These are phyloP conservation scores for Popillia japonica DNA, from an alignment of 1,140 invertebrate species.

Conservation along the genomic window DNA sequence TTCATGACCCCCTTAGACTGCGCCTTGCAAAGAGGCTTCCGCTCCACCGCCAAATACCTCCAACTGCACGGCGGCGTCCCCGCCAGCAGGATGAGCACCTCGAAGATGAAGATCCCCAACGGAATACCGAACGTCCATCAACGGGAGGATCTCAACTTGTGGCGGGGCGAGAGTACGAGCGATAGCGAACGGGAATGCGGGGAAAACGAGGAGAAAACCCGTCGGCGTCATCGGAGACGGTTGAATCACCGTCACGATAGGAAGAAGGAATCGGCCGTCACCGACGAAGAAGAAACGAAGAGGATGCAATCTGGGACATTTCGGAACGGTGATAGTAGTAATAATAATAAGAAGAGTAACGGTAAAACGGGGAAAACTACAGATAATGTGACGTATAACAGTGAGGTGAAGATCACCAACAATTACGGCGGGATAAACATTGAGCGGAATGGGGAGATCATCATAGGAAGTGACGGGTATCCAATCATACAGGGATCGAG, in stretches of 20 bases:
- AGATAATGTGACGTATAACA: slow-evolving; percentile 37
- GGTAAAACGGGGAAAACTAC: slow-evolving; percentile 6
- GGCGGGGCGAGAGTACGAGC: slow-evolving; percentile 50
- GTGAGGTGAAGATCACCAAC: slow-evolving; percentile 43
- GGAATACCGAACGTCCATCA: slow-evolving; percentile 52
- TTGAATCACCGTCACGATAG: slow-evolving; percentile 49
- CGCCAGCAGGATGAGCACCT: slow-evolving; percentile 68
- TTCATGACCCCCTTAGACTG: slow-evolving; percentile 90
- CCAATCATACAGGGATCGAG: slow-evolving; percentile 37
- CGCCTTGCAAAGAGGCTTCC: slow-evolving; percentile 83
- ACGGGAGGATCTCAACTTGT: slow-evolving; percentile 54
- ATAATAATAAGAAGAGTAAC: not conserved
- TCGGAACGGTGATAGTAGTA: not conserved
- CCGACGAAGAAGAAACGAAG: not conserved
- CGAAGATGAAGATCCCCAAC: slow-evolving; percentile 34
- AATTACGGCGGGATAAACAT: slow-evolving; percentile 41
- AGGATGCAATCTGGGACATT: not conserved
- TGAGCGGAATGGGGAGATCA: slow-evolving; percentile 41
- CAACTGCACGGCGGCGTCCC: slow-evolving; percentile 89
- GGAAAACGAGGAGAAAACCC: slow-evolving; percentile 39
- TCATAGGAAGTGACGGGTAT: slow-evolving; percentile 34
- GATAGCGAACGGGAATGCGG: slow-evolving; percentile 53
- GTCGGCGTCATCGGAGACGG: slow-evolving; percentile 48
- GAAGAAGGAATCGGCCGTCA: slow-evolving; percentile 40
- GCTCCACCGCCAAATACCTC: slow-evolving; percentile 91